A percentile compares a stretch with the other conserved stretches of the same genome.
These are phyloP conservation scores for Eutrigla gurnardus DNA, from an alignment of 2,797 vertebrate species.

Conservation along the genomic window DNA sequence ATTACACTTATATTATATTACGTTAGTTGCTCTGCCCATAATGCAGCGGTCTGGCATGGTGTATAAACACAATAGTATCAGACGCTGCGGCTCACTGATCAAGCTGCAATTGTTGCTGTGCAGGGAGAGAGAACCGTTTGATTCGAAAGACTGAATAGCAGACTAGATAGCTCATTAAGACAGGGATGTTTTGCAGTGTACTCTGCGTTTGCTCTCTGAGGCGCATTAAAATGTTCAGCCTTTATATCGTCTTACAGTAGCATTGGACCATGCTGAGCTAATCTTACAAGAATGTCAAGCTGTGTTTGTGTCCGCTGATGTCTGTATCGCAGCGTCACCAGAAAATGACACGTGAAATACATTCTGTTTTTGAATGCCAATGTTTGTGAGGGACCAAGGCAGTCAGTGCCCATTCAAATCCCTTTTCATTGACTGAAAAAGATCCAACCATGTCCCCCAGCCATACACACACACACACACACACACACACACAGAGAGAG, in stretches of 20 bases:
- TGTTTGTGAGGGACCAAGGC: conserved; percentile 43
- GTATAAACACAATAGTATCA: no score
- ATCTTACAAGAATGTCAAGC: conserved; percentile 57
- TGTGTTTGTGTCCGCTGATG: conserved; percentile 56
- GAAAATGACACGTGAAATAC: conserved; percentile 48
- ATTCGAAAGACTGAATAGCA: conserved; percentile 32
- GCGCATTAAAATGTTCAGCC: conserved; percentile 32
- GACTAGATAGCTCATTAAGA: conserved; percentile 50
- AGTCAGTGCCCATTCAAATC: conserved; percentile 54
- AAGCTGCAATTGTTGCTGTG: no score
- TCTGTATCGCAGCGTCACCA: conserved; percentile 38
- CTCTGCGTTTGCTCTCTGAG: conserved; percentile 15
- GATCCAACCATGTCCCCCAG: conserved; percentile 41
- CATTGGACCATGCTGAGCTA: conserved; percentile 45
- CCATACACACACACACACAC: conserved; percentile 28
- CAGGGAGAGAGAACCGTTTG: no score
- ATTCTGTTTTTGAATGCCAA: conserved; percentile 35
- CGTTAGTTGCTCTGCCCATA: no score
- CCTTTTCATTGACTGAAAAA: conserved; percentile 53
- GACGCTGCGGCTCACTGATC: no score
- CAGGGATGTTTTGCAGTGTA: background rate
- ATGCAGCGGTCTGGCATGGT: no score
- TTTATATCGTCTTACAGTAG: conserved; percentile 50
- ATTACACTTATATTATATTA: no score
- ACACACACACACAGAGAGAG: background rate